Conservation (phyloP, 2,888 invertebrate species). For the Acleris holmiana region DNA sequence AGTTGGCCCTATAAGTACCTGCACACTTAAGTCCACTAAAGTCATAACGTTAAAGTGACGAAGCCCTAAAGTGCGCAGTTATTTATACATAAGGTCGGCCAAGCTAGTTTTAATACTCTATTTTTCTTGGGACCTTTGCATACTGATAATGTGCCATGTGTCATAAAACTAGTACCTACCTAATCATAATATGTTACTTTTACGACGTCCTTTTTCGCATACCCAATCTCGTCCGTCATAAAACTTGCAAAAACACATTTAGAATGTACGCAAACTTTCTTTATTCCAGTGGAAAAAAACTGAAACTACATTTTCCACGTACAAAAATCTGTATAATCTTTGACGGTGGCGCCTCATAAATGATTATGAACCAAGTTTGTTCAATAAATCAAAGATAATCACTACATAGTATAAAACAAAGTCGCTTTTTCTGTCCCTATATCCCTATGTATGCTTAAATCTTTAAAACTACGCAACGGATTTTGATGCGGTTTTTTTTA, state of each 20-base stretch:
- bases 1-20: no score
- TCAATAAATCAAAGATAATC: constrained; percentile 1
- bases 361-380: not conserved
- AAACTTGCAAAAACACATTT: constrained; percentile 32
- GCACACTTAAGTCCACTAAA: no score
- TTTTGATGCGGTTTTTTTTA: no score
- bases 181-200: constrained; percentile 21
- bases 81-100: no score
- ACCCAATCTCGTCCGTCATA: constrained; percentile 30
- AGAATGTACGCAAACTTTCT: constrained; percentile 10
- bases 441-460: no score
- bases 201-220: constrained; percentile 26
- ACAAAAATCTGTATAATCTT: not conserved
- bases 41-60: no score
- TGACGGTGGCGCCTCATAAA: not conserved
- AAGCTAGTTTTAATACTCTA: no score
- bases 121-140: not conserved
- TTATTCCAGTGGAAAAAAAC: not conserved
- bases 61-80: no score
- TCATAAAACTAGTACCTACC: not conserved
- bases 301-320: not conserved
- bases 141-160: not conserved
- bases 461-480: no score
- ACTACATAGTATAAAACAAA: no score
- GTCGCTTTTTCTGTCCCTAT: no score